phyloP scores from a whole-genome alignment of 2,113 vertebrate genomes.

The Acrocephalus arundinaceus region DNA sequence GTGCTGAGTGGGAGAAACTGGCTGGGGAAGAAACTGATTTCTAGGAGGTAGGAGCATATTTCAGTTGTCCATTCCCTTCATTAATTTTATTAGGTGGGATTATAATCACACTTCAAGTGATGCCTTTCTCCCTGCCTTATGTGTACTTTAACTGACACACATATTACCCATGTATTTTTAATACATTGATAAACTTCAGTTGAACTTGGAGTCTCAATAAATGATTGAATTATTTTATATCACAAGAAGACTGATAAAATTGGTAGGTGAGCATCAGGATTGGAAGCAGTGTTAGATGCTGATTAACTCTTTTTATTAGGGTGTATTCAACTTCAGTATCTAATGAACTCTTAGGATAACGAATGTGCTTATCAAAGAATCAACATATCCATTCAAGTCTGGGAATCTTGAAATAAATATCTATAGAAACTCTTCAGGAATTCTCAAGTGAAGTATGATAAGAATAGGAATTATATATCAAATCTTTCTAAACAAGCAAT shows the following conservation, averaged over 20 bases:
- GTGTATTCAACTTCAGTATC: background rate
- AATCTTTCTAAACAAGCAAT: conserved; percentile 50
- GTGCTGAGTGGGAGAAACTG: background rate
- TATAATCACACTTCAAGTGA: background rate
- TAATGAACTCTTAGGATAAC: conserved; percentile 36
- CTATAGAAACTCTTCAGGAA: background rate
- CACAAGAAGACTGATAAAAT: background rate
- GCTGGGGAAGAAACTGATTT: background rate
- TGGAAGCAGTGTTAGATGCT: background rate
- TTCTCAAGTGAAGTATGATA: conserved; percentile 37
- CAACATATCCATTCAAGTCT: background rate
- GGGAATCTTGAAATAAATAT: conserved; percentile 39
- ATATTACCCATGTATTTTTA: background rate
- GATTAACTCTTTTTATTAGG: conserved; percentile 8
- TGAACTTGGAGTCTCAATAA: background rate
- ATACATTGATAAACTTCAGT: background rate
- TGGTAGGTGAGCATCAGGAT: background rate
- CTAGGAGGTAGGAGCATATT: background rate
- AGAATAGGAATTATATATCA: conserved; percentile 12
- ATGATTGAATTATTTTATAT: background rate
- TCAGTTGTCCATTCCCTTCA: background rate
- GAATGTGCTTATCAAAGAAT: conserved; percentile 12
- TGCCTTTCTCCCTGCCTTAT: background rate
- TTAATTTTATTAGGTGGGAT: background rate
- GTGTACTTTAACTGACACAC: background rate